A percentile compares a stretch with the other conserved stretches of the same genome.
phyloP scores from a whole-genome alignment of 2,888 invertebrate genomes.

The Flexamia atlantica region DNA sequence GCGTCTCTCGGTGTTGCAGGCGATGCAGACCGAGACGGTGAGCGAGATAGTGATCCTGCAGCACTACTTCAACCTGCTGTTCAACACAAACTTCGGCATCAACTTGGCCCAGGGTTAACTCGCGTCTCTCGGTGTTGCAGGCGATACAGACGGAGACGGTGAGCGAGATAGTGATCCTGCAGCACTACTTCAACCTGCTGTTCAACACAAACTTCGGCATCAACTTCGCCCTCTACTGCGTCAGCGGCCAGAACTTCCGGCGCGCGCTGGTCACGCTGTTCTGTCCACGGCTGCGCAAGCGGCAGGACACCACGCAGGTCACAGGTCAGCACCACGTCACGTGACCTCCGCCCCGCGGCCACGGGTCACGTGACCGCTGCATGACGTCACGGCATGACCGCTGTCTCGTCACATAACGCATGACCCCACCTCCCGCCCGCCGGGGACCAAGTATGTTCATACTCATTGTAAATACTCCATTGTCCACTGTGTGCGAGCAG shows the following conservation, averaged over 20 bases:
- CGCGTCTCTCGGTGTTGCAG: conserved; percentile 57
- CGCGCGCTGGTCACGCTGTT: conserved; percentile 75
- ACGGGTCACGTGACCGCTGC: neutral
- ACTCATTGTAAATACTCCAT: neutral
- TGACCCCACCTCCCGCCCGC: neutral
- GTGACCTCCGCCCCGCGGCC: neutral
- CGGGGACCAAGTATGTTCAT: conserved; percentile 8
- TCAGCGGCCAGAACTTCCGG: conserved; percentile 89
- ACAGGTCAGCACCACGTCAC: conserved; percentile 66
- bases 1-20: conserved; percentile 64
- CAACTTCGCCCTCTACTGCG: conserved; percentile 89
- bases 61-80: conserved; percentile 83
- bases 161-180: conserved; percentile 78
- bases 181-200: conserved; percentile 82
- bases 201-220: conserved; percentile 91
- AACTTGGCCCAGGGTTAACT: conserved; percentile 84
- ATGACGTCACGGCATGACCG: neutral
- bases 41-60: conserved; percentile 79
- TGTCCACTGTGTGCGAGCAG: neutral
- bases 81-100: conserved; percentile 90
- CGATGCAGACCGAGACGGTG: conserved; percentile 68
- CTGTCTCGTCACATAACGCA: conserved; percentile 16
- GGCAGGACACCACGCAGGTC: conserved; percentile 68
- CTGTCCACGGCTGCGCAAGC: conserved; percentile 66
- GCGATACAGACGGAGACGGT: conserved; percentile 68